Evolutionary conservation across 2,888 invertebrate genomes (phyloP), one percentile per base, ranked within the genome.

Genomic region (Sicus ferrugineus): DNA sequence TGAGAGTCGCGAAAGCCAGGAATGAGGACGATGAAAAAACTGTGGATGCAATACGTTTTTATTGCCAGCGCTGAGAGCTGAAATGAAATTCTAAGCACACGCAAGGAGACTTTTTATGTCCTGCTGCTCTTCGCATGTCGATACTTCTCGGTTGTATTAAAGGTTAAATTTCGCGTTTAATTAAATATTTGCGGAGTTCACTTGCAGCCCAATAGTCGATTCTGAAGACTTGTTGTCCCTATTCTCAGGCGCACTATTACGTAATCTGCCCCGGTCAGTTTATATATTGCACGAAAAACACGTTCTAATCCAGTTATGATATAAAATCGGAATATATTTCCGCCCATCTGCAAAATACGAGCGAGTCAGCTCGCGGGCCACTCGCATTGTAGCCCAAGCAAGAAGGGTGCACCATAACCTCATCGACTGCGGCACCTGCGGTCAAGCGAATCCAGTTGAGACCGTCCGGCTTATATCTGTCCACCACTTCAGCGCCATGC

Each of bases 131-230:
- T n/a, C 14, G 28, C 26, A 48, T 50, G 19, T 46, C 14, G 21
- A 38, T 31, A 34, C 21, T 61, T 58, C 21, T 34, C n/a, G n/a
- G n/a, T 61, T 61, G 23, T 63, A 46, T 42, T 59, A 64, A 73
- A 76, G 76, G 79, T 74, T 74, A 77, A 77, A 78, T 79, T 79
- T 80, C 75, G 75, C 77, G 73, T 80, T 79, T 75, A 78, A 80
- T 80, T 77, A 78, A 79, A 79, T 76, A 80, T 80, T 77, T 76
- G 79, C 75, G 74, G 14, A 3, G 42, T 9, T 42, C 42, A 42
- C 16, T 4, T 42, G 11, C 5, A 14, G 42, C n/a, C 11, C 42
- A n/a, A 9, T n/a, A 42, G 34, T 34, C 34, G 7, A 9, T 34
- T 34, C n/a, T n/a, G n/a, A n/a, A n/a, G n/a, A n/a, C n/a, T n/a